These are phyloP conservation scores for Lasiurus borealis DNA, from an alignment of 2,113 vertebrate genomes.

Conservation along the genomic window DNA sequence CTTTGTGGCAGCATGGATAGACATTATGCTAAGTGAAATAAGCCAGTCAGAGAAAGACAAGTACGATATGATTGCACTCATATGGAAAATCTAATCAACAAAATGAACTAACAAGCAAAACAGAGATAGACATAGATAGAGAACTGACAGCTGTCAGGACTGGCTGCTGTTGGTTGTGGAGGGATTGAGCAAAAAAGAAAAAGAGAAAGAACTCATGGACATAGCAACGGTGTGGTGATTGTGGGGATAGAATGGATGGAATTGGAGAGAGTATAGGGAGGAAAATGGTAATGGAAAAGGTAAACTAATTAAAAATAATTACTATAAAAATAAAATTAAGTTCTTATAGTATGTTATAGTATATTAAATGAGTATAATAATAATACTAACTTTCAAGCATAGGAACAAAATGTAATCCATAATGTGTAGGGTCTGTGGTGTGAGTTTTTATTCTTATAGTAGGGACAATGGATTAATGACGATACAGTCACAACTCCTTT, in stretches of 20 bases:
- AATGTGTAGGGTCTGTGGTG: neutral
- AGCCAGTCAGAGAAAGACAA: neutral
- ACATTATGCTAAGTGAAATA: neutral
- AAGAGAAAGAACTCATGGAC: neutral
- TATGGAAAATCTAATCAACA: neutral
- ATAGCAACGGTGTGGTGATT: neutral
- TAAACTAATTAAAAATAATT: constrained; percentile 3
- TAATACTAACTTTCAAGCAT: neutral
- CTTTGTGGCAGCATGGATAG: neutral
- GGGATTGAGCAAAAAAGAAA: neutral
- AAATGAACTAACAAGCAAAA: neutral
- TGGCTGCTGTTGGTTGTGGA: neutral
- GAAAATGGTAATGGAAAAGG: neutral
- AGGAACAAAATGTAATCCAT: neutral
- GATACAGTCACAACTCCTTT: neutral
- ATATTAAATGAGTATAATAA: neutral
- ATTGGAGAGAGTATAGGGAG: neutral
- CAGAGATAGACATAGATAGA: neutral
- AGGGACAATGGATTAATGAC: neutral
- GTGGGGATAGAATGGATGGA: no score
- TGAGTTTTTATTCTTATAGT: neutral
- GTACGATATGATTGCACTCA: neutral
- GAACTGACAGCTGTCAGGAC: neutral
- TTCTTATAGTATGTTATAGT: neutral
- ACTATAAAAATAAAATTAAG: constrained; percentile 20